Conservation (phyloP, 2,797 vertebrate genomes). For the Spea hammondii region DNA sequence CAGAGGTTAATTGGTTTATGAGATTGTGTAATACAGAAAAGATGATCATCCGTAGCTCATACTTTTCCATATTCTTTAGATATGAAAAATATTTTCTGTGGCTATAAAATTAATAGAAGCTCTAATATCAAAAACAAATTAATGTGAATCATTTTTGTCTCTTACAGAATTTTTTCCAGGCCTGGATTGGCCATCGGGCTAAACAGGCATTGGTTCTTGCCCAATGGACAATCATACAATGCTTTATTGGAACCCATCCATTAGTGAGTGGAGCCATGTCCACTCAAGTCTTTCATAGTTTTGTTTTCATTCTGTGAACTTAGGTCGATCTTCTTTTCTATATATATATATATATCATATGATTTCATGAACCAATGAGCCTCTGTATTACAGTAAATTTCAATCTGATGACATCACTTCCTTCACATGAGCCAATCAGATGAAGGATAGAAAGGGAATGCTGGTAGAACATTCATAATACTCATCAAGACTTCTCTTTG, state of each 20-base stretch:
- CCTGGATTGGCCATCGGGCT: too few species aligned
- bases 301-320: too few species aligned
- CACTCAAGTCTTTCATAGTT: too few species aligned
- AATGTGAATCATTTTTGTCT: neutral
- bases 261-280: too few species aligned
- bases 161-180: neutral
- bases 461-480: neutral
- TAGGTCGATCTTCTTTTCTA: too few species aligned
- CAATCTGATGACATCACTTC: neutral
- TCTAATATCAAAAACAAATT: neutral
- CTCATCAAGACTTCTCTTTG: neutral
- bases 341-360: too few species aligned
- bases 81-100: neutral
- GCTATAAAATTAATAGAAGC: neutral
- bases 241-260: too few species aligned
- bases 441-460: slow-evolving; percentile 16
- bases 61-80: too few species aligned
- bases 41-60: neutral
- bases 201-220: too few species aligned
- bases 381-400: neutral
- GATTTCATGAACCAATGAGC: too few species aligned
- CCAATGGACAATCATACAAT: too few species aligned
- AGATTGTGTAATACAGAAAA: neutral
- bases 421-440: slow-evolving; percentile 29
- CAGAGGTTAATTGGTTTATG: neutral